Evolutionary conservation across 2,113 vertebrate genomes (phyloP).

Genomic region (Tupaia tana): DNA sequence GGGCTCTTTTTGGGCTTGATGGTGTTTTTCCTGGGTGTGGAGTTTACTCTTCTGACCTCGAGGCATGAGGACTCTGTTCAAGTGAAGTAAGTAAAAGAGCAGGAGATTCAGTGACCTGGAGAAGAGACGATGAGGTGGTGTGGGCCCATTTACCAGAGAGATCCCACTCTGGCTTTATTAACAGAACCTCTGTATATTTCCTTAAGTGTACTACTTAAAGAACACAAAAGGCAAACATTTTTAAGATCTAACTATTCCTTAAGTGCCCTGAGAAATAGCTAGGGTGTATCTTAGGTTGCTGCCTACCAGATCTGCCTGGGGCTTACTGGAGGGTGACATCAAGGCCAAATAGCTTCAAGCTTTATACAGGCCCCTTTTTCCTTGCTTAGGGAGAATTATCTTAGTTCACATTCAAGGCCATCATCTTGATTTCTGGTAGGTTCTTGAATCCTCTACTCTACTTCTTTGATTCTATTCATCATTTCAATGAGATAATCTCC

Average conservation of each 20-base stretch:
- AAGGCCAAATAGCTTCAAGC: not conserved
- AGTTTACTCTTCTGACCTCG: not conserved
- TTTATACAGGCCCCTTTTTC: not conserved
- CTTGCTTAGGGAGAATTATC: not conserved
- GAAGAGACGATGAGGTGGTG: not conserved
- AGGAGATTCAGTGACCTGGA: not conserved
- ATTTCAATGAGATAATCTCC: not conserved
- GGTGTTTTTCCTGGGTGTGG: not conserved
- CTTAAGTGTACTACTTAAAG: not conserved
- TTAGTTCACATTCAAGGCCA: not conserved
- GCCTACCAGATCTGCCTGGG: not conserved
- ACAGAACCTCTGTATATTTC: not conserved
- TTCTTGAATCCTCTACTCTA: not conserved
- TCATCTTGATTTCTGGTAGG: not conserved
- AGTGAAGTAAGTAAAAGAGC: not conserved
- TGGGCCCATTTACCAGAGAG: not conserved
- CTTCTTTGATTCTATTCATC: not conserved
- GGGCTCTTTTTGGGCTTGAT: not conserved
- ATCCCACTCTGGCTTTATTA: not conserved
- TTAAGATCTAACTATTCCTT: too few relatives aligned
- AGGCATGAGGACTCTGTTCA: not conserved
- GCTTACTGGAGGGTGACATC: not conserved
- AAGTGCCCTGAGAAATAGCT: not conserved
- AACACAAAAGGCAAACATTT: not conserved
- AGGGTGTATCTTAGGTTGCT: not conserved